Percentiles rank a stretch among this genome's conserved stretches.
These are phyloP conservation scores for Rhabdomys pumilio DNA, from an alignment of 2,797 vertebrate genomes.

Conservation along the genomic window DNA sequence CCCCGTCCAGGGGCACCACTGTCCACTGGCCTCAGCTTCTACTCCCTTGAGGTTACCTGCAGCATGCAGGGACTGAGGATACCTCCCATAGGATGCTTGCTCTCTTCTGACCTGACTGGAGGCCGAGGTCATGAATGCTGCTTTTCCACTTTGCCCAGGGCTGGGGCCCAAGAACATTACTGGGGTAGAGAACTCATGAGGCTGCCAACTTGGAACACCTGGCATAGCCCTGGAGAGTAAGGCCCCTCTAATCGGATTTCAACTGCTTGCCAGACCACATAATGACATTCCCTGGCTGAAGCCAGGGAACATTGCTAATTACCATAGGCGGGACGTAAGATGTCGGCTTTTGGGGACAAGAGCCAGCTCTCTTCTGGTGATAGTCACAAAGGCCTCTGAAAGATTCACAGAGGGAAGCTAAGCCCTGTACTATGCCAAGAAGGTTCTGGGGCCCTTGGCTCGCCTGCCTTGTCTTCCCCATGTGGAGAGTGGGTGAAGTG, in stretches of 20 bases:
- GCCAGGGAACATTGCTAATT: slow-evolving; percentile 81
- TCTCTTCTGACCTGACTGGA: not conserved
- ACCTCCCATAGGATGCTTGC: not conserved
- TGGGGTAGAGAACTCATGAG: too few species aligned
- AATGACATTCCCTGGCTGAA: slow-evolving; percentile 75
- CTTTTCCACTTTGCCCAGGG: not conserved
- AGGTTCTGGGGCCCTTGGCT: not conserved
- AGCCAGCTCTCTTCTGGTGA: slow-evolving; percentile 27
- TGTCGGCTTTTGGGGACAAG: not conserved
- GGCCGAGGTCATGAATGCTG: not conserved
- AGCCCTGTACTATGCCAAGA: not conserved
- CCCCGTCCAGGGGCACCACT: too few species aligned
- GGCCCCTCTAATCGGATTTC: slow-evolving; percentile 78
- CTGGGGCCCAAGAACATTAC: not conserved
- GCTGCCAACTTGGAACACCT: slow-evolving; percentile 34
- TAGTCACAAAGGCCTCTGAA: not conserved
- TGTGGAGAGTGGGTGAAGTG: not conserved
- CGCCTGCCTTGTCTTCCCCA: not conserved
- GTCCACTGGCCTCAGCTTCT: not conserved
- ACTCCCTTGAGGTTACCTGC: too few species aligned
- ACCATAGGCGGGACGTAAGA: slow-evolving; percentile 1
- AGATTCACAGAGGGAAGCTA: not conserved
- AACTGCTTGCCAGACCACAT: slow-evolving; percentile 54
- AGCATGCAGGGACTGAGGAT: not conserved
- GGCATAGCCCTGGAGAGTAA: not conserved